phyloP scores from a whole-genome alignment of 2,113 vertebrate species.

The Bos taurus region DNA sequence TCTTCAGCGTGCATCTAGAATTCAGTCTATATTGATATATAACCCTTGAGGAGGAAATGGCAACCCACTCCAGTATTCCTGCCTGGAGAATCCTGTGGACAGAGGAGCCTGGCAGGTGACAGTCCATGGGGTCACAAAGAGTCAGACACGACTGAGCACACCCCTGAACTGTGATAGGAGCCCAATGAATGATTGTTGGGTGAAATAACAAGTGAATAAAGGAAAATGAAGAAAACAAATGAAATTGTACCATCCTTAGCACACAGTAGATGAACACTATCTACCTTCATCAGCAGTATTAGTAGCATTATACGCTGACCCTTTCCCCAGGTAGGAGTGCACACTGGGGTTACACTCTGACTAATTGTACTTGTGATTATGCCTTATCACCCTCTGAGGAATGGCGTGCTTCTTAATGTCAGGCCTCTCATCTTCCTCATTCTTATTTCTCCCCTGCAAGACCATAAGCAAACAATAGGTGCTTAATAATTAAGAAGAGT shows the following conservation, averaged over 20 bases:
- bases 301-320: background rate
- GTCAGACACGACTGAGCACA: accelerated
- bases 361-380: background rate
- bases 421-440: background rate
- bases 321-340: background rate
- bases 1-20: background rate
- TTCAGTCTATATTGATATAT: background rate
- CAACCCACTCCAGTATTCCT: background rate
- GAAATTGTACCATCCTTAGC: background rate
- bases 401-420: background rate
- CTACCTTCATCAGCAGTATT: background rate
- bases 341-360: background rate
- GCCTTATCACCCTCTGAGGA: background rate
- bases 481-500: background rate
- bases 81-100: background rate
- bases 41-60: background rate
- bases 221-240: background rate
- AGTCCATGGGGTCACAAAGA: background rate
- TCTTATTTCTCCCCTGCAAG: background rate
- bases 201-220: background rate
- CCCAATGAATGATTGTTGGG: background rate
- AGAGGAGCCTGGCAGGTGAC: background rate
- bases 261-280: background rate
- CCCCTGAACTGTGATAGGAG: background rate
- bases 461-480: background rate